Conservation (phyloP, 2,888 invertebrate species). For the Apodemia zela region DNA sequence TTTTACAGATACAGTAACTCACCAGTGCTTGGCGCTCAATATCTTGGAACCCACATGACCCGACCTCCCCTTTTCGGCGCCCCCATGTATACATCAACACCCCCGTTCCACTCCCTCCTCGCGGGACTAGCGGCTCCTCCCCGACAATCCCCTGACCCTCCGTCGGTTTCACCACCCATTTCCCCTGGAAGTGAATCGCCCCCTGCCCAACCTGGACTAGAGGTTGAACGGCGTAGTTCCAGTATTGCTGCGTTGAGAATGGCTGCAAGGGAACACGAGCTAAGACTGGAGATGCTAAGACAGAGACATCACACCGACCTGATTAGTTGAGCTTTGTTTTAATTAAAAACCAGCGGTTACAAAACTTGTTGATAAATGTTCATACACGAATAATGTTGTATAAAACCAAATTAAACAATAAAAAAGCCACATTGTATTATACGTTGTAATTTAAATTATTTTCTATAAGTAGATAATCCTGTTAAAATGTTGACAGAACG, state of each 20-base stretch:
- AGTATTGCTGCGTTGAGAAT: slow-evolving; percentile 93
- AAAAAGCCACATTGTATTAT: too few relatives aligned
- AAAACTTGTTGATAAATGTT: background rate
- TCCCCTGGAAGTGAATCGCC: slow-evolving; percentile 78
- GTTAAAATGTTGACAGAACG: too few relatives aligned
- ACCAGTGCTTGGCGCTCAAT: slow-evolving; percentile 65
- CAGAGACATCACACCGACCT: slow-evolving; percentile 88
- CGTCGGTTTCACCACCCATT: slow-evolving; percentile 77
- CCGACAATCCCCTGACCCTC: slow-evolving; percentile 66
- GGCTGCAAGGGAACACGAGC: slow-evolving; percentile 94
- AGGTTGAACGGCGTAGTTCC: slow-evolving; percentile 90
- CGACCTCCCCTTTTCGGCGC: slow-evolving; percentile 80
- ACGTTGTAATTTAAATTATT: too few relatives aligned
- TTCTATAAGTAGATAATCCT: too few relatives aligned
- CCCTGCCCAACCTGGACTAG: slow-evolving; percentile 77
- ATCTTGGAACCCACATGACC: slow-evolving; percentile 74
- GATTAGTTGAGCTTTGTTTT: slow-evolving; percentile 83
- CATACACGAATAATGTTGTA: background rate
- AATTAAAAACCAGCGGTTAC: background rate
- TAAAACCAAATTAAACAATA: background rate
- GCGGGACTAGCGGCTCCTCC: slow-evolving; percentile 71
- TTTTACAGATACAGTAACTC: slow-evolving; percentile 55
- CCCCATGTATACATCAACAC: slow-evolving; percentile 83
- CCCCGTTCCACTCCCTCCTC: slow-evolving; percentile 66
- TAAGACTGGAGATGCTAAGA: slow-evolving; percentile 89